Evolutionary conservation across 2,888 invertebrate species (phyloP).

Genomic region (Leptinotarsa tumamoca): DNA sequence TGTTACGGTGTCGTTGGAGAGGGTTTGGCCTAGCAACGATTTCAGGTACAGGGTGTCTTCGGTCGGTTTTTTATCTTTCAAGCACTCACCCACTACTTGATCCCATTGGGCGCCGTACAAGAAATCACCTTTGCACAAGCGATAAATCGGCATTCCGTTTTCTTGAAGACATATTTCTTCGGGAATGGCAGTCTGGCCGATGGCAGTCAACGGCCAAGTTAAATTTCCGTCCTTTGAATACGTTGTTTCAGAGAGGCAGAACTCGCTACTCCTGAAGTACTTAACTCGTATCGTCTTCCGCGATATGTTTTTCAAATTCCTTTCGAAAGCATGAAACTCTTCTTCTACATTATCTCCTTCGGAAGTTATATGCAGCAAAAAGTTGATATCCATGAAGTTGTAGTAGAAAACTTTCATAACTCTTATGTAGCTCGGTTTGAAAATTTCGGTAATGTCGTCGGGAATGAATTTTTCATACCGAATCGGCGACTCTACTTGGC

Average conservation of each 20-base stretch:
- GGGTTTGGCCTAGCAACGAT: conserved; percentile 41
- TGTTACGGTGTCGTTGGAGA: conserved; percentile 45
- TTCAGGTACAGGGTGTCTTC: conserved; percentile 49
- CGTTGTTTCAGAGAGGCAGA: conserved; percentile 57
- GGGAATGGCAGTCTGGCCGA: conserved; percentile 70
- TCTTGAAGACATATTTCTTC: conserved; percentile 71
- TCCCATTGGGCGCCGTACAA: conserved; percentile 72
- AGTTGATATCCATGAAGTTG: conserved; percentile 55
- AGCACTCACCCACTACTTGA: conserved; percentile 58
- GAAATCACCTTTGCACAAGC: conserved; percentile 72
- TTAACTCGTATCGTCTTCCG: conserved; percentile 33
- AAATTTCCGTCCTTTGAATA: conserved; percentile 33
- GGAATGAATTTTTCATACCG: conserved; percentile 23
- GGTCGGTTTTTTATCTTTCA: conserved; percentile 38
- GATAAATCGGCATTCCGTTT: conserved; percentile 71
- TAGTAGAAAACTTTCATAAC: conserved; percentile 71
- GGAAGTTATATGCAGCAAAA: conserved; percentile 67
- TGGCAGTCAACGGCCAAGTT: conserved; percentile 68
- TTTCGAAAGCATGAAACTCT: conserved; percentile 40
- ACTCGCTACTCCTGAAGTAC: conserved; percentile 55
- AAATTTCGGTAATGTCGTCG: conserved; percentile 11
- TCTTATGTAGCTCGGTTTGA: conserved; percentile 42
- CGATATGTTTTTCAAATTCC: conserved; percentile 30
- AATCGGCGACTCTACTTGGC: conserved; percentile 23
- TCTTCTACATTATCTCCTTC: conserved; percentile 16